Evolutionary conservation across 2,888 invertebrate genomes (phyloP).

Genomic region (Apodemia mormo): DNA sequence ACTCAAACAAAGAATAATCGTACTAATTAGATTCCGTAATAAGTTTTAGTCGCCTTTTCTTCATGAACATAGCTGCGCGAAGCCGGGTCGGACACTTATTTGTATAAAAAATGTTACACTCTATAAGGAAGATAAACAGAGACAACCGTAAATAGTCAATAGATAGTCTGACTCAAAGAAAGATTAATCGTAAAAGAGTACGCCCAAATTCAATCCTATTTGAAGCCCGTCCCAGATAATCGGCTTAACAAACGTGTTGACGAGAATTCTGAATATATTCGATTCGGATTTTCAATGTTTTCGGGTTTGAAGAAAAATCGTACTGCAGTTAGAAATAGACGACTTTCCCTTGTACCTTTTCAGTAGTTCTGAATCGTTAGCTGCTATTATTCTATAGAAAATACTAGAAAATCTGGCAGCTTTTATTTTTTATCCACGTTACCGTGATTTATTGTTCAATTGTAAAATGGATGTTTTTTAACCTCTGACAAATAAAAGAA

Average conservation of each 20-base stretch:
- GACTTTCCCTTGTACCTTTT: neutral
- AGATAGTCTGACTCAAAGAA: slow-evolving; percentile 27
- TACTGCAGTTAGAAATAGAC: neutral
- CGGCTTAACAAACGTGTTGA: slow-evolving; percentile 47
- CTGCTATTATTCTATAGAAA: neutral
- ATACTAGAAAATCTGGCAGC: neutral
- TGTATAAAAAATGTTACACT: neutral
- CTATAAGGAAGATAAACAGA: neutral
- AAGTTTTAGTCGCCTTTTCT: too few species aligned
- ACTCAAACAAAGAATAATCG: too few species aligned
- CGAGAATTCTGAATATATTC: slow-evolving; percentile 27
- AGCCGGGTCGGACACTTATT: too few species aligned
- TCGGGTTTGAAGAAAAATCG: slow-evolving; percentile 4
- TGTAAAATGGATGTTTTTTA: too few species aligned
- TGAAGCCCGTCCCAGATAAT: slow-evolving; percentile 67
- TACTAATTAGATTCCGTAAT: too few species aligned
- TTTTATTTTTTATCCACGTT: too few species aligned
- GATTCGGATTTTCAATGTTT: slow-evolving; percentile 30
- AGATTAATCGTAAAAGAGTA: slow-evolving; percentile 49
- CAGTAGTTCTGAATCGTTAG: neutral
- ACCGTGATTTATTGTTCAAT: too few species aligned
- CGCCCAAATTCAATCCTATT: slow-evolving; percentile 61
- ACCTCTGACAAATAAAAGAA: too few species aligned
- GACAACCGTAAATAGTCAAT: neutral
- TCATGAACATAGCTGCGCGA: too few species aligned